A percentile compares a stretch with the other conserved stretches of the same genome.
Evolutionary conservation across 2,888 invertebrate species (phyloP).

Genomic region (Melieria picta): DNA sequence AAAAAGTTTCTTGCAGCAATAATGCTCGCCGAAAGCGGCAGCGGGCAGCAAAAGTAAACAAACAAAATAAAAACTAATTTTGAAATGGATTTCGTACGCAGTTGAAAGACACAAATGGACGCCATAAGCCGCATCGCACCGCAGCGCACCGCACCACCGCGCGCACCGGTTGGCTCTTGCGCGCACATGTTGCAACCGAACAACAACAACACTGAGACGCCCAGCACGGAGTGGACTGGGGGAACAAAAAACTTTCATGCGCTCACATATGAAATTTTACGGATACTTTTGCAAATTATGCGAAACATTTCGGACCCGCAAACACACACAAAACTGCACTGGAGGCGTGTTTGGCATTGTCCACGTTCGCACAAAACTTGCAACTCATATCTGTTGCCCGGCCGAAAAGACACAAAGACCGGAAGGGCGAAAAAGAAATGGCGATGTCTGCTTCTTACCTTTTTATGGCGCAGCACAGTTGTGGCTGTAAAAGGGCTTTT

Average conservation of each 20-base stretch:
- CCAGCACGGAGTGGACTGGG: neutral
- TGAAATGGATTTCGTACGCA: slow-evolving; percentile 59
- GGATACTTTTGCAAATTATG: slow-evolving; percentile 60
- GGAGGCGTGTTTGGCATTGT: slow-evolving; percentile 1
- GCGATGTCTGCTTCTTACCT: slow-evolving; percentile 1
- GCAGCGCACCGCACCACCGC: too few species aligned
- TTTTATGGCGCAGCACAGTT: slow-evolving; percentile 32
- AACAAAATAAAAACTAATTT: slow-evolving; percentile 47
- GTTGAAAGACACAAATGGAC: slow-evolving; percentile 54
- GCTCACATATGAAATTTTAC: slow-evolving; percentile 38
- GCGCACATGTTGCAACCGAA: neutral
- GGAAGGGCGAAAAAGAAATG: neutral
- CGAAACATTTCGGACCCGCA: slow-evolving; percentile 50
- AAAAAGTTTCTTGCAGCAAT: slow-evolving; percentile 2
- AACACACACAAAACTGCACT: neutral
- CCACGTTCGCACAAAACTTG: slow-evolving; percentile 56
- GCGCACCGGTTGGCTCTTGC: neutral
- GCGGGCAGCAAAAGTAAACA: neutral
- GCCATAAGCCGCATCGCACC: slow-evolving; percentile 34
- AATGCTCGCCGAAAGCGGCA: neutral
- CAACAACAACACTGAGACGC: neutral
- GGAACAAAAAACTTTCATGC: slow-evolving; percentile 27
- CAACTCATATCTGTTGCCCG: slow-evolving; percentile 51
- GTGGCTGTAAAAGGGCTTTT: slow-evolving; percentile 30
- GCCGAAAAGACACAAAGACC: slow-evolving; percentile 2